phyloP scores from a whole-genome alignment of 2,888 invertebrate genomes.

The Antheraea yamamai region DNA sequence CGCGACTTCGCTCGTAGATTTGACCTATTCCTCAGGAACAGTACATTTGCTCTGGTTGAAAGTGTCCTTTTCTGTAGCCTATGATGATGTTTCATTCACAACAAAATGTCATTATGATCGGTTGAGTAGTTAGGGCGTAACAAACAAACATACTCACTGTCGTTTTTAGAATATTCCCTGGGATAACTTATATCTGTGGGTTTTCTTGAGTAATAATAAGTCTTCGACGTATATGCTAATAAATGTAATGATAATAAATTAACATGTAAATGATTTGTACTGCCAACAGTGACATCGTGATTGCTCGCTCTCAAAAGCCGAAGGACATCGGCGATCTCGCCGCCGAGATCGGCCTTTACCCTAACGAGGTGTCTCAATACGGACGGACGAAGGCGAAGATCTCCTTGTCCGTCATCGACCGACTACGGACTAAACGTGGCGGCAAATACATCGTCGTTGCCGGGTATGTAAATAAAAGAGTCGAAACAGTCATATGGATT shows the following conservation, averaged over 20 bases:
- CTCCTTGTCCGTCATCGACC: slow-evolving; percentile 88
- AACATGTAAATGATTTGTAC: not conserved
- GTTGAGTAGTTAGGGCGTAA: not conserved
- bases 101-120: too few relatives aligned
- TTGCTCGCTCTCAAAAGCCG: slow-evolving; percentile 93
- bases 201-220: not conserved
- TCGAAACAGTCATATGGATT: too few relatives aligned
- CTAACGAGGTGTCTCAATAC: slow-evolving; percentile 93
- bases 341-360: slow-evolving; percentile 90
- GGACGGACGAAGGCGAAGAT: slow-evolving; percentile 98
- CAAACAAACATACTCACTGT: not conserved
- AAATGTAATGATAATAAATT: not conserved
- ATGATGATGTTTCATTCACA: too few relatives aligned
- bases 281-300: slow-evolving; percentile 89
- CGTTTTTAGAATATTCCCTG: not conserved
- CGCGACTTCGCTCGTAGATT: too few relatives aligned
- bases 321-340: slow-evolving; percentile 91
- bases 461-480: slow-evolving; percentile 83
- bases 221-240: not conserved
- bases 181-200: not conserved
- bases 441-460: slow-evolving; percentile 98
- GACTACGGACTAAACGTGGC: slow-evolving; percentile 85
- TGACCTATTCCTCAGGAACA: too few relatives aligned
- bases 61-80: too few relatives aligned
- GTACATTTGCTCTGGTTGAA: too few relatives aligned